Evolutionary conservation across 2,797 vertebrate genomes (phyloP).

Genomic region (Numenius phaeopus): DNA sequence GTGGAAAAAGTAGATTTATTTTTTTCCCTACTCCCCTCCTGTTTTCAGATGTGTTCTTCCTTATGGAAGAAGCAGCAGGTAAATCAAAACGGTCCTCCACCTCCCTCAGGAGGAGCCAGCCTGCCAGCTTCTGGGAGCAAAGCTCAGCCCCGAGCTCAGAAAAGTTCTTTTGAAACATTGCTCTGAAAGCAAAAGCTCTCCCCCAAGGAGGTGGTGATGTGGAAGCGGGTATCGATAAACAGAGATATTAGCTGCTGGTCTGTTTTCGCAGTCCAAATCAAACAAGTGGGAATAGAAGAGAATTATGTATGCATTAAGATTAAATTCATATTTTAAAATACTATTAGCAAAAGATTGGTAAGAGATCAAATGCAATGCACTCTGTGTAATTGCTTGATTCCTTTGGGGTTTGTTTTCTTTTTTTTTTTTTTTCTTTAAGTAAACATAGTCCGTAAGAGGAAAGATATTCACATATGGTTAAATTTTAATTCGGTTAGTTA

Average conservation of each 20-base stretch:
- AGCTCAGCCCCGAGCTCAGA: not conserved
- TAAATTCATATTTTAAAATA: constrained; percentile 31
- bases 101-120: not conserved
- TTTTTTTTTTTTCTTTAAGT: not conserved
- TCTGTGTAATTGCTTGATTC: not conserved
- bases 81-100: not conserved
- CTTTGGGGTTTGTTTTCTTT: not conserved
- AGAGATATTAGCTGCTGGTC: not conserved
- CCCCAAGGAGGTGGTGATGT: not conserved
- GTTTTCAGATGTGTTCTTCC: not conserved
- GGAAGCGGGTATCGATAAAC: not conserved
- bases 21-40: accelerated
- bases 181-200: not conserved
- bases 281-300: constrained; percentile 25
- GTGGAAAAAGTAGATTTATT: not conserved
- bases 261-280: not conserved
- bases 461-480: constrained; percentile 48
- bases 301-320: not conserved
- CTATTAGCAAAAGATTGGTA: not conserved
- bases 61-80: not conserved
- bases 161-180: not conserved
- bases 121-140: not conserved
- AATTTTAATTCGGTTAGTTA: constrained; percentile 59
- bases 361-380: constrained; percentile 7
- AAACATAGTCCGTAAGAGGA: not conserved